Evolutionary conservation across 2,888 invertebrate genomes (phyloP).

Genomic region (Carpatolechia fugitivella): DNA sequence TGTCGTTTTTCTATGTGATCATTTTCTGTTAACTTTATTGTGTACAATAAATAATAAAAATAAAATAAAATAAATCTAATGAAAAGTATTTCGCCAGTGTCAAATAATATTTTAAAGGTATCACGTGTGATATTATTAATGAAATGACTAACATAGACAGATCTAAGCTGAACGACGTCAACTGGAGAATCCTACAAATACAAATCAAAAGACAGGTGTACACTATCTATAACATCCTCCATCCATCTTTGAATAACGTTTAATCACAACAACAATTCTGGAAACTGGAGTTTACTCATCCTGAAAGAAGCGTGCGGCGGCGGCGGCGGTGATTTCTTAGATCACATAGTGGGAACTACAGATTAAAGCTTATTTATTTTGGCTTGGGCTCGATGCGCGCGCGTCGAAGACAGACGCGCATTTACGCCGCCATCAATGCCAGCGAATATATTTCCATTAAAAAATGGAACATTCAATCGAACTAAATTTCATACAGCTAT

Average conservation of each 20-base stretch:
- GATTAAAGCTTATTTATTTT: constrained; percentile 69
- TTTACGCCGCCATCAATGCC: constrained; percentile 58
- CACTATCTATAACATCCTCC: too few species aligned
- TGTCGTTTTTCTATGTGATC: too few species aligned
- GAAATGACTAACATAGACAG: too few species aligned
- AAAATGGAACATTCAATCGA: constrained; percentile 1
- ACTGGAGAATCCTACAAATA: too few species aligned
- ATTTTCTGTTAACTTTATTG: too few species aligned
- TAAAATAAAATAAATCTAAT: neutral
- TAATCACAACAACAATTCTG: neutral
- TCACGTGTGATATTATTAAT: too few species aligned
- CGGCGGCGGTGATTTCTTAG: neutral
- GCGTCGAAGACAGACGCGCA: constrained; percentile 66
- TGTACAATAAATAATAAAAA: too few species aligned
- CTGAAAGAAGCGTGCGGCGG: neutral
- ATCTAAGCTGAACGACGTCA: too few species aligned
- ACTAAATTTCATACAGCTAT: neutral
- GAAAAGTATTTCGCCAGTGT: too few species aligned
- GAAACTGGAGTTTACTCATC: neutral
- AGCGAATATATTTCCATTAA: constrained; percentile 48
- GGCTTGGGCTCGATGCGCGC: constrained; percentile 61
- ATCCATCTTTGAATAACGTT: neutral
- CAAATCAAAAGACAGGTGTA: too few species aligned
- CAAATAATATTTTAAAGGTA: too few species aligned
- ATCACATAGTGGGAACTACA: constrained; percentile 26